These are phyloP conservation scores for Muricea muricata DNA, from an alignment of 92 coral and sea anemone species.

Conservation along the genomic window DNA sequence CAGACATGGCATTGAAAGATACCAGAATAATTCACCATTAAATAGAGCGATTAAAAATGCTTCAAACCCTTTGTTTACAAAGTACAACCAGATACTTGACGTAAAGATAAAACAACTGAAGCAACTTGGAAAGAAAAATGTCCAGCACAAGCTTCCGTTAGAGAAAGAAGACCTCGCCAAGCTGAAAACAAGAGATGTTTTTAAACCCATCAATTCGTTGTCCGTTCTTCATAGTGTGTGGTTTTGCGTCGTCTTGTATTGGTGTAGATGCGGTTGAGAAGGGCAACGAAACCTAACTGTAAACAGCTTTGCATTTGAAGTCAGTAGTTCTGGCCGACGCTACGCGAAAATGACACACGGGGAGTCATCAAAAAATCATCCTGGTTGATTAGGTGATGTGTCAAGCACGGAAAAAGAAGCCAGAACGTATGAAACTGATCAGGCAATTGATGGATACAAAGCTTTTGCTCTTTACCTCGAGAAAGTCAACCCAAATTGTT, in stretches of 20 bases:
- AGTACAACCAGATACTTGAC: conserved; percentile 1
- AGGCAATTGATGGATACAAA: conserved; percentile 44
- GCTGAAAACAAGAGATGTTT: neutral
- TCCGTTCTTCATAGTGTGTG: neutral
- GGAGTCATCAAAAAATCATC: conserved; percentile 61
- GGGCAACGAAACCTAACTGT: conserved; percentile 9
- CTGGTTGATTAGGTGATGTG: conserved; percentile 58
- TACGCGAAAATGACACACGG: conserved; percentile 55
- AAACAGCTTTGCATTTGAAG: conserved; percentile 27
- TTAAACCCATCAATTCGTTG: neutral
- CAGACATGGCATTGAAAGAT: conserved; percentile 17
- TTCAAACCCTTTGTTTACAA: neutral
- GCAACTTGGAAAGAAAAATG: conserved; percentile 3
- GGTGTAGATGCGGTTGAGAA: conserved; percentile 18
- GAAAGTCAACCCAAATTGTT: conserved; percentile 49
- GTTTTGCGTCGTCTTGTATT: neutral
- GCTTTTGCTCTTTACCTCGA: conserved; percentile 46
- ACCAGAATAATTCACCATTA: neutral
- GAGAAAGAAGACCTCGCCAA: neutral
- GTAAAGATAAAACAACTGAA: conserved; percentile 2
- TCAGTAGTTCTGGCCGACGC: neutral
- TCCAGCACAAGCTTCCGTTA: conserved; percentile 14
- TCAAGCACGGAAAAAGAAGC: conserved; percentile 46
- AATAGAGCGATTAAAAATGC: neutral
- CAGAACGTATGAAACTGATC: conserved; percentile 57